These are phyloP conservation scores for Apodemia duryi DNA, from an alignment of 2,888 invertebrate species.

Conservation along the genomic window DNA sequence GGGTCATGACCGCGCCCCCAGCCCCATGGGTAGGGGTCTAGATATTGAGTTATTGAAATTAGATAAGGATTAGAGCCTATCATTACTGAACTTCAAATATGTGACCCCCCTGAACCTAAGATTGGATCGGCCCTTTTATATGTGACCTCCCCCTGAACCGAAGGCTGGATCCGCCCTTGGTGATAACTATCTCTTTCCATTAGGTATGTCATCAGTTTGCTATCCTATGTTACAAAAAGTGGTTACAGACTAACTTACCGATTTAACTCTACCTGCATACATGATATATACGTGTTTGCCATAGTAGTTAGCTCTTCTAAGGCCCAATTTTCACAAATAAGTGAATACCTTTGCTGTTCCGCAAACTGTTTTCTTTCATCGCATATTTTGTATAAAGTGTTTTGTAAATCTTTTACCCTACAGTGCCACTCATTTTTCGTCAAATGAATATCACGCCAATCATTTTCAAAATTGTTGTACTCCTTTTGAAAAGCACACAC, in stretches of 20 bases:
- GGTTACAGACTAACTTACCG: slow-evolving; percentile 48
- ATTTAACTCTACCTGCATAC: slow-evolving; percentile 81
- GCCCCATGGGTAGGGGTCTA: too few species aligned
- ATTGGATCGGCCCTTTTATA: too few species aligned
- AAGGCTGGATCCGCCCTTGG: too few species aligned
- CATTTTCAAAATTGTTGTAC: slow-evolving; percentile 80
- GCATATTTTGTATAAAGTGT: slow-evolving; percentile 75
- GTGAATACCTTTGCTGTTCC: slow-evolving; percentile 69
- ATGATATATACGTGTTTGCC: slow-evolving; percentile 75
- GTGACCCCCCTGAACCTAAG: too few species aligned
- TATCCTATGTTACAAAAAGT: background rate
- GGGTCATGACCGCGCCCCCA: too few species aligned
- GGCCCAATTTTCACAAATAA: slow-evolving; percentile 80
- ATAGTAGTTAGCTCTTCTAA: slow-evolving; percentile 74
- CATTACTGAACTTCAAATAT: too few species aligned
- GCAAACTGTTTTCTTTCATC: slow-evolving; percentile 75
- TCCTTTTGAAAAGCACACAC: slow-evolving; percentile 77
- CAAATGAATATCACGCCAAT: slow-evolving; percentile 76
- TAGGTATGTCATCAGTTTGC: too few species aligned
- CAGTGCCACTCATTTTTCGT: slow-evolving; percentile 82
- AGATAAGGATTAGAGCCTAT: too few species aligned
- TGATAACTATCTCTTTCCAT: too few species aligned
- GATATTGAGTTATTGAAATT: too few species aligned
- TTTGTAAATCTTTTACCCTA: slow-evolving; percentile 69
- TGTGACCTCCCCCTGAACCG: too few species aligned